Conservation (phyloP, 2,113 vertebrate genomes). For the Tonatia bakeri region DNA sequence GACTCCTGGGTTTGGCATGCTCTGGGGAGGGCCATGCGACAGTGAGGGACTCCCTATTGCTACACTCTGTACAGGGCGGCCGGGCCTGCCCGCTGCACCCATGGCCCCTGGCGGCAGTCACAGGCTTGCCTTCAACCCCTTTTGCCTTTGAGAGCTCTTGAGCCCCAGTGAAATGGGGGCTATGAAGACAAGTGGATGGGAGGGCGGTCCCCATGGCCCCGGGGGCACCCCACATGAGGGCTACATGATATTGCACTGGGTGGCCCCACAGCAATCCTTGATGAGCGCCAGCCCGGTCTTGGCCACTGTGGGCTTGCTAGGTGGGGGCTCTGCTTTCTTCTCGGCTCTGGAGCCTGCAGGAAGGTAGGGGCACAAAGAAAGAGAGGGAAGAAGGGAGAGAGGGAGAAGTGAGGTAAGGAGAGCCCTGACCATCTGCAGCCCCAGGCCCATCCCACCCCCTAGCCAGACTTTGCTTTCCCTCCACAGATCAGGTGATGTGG, state of each 20-base stretch:
- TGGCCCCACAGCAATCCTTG: slow-evolving; percentile 96
- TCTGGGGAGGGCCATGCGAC: slow-evolving; percentile 86
- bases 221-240: slow-evolving; percentile 18
- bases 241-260: slow-evolving; percentile 96
- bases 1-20: slow-evolving; percentile 83
- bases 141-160: slow-evolving; percentile 59
- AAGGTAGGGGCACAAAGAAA: not conserved
- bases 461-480: not conserved
- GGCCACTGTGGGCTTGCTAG: slow-evolving; percentile 92
- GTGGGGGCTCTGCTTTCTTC: slow-evolving; percentile 91
- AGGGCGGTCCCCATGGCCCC: slow-evolving; percentile 27
- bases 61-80: slow-evolving; percentile 71
- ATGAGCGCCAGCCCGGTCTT: slow-evolving; percentile 93
- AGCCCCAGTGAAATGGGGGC: slow-evolving; percentile 61
- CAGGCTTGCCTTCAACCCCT: slow-evolving; percentile 70
- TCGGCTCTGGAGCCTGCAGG: slow-evolving; percentile 86
- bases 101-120: slow-evolving; percentile 59
- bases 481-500: not conserved
- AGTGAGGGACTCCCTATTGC: slow-evolving; percentile 79
- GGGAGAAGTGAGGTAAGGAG: not conserved
- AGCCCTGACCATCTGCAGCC: not conserved
- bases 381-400: not conserved
- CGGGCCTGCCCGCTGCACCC: slow-evolving; percentile 38
- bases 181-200: slow-evolving; percentile 63
- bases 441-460: not conserved